Conservation (phyloP, 2,113 vertebrate species). For the Falcunculus frontatus region DNA sequence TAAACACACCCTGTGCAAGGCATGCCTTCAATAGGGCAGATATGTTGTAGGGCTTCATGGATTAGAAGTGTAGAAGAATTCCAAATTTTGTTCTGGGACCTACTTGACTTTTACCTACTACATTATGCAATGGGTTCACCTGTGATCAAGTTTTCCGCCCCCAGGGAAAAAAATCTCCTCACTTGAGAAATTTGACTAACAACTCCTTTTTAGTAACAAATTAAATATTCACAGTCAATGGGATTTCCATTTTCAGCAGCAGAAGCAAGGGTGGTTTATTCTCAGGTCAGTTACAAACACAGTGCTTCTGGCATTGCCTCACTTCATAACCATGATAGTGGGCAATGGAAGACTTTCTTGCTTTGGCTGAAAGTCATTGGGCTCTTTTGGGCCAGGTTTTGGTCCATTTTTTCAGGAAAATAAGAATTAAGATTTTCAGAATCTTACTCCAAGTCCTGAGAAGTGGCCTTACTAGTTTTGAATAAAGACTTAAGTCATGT, state of each 20-base stretch:
- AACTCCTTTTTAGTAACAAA: neutral
- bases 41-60: neutral
- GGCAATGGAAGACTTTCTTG: neutral
- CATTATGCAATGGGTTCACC: neutral
- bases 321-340: neutral
- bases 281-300: neutral
- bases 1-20: neutral
- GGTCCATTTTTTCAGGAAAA: neutral
- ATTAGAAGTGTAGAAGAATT: neutral
- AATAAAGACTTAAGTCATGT: neutral
- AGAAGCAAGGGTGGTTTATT: neutral
- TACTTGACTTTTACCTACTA: neutral
- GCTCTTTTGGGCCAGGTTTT: neutral
- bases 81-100: neutral
- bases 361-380: neutral
- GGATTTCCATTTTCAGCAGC: neutral
- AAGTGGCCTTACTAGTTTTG: neutral
- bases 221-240: neutral
- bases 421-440: neutral
- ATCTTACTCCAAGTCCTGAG: neutral
- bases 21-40: neutral
- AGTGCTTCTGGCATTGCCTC: neutral
- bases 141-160: neutral
- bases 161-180: neutral
- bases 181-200: neutral